Base-by-base conservation (phyloP, 2,888 invertebrate genomes). In the Clistopyga incitator region DNA sequence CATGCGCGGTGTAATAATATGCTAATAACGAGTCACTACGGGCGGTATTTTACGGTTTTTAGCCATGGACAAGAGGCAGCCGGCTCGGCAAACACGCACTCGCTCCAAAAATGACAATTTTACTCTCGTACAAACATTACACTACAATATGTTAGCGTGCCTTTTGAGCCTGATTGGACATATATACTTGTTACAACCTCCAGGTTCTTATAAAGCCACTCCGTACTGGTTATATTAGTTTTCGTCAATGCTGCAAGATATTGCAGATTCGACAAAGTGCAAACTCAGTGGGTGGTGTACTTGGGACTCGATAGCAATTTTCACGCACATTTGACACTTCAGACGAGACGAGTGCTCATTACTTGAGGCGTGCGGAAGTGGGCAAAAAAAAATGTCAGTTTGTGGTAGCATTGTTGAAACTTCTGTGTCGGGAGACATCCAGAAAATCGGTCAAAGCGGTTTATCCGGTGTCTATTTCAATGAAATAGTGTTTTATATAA, bases 1-100 rank as follows among this genome's bases (percentile, higher is more conserved):
- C 68, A 15, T 38, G 29, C 18, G 68, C 59, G 64, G 50, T 42
- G 76, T 70, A 81, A 86, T 86, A 82, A 84, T 84, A 87, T 84
- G 86, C 86, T 88, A 87, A 89, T 89, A 87, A 86, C 82, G 82
- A 81, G 18, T 65, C 84, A 64, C 84, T 52, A 64, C 86, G 79
- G 85, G 82, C 68, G 84, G 83, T 84, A 85, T 76, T 86, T 88
- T 86, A 87, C 81, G 84, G 81, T 84, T 81, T 67, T 84, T 86
- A 81, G 71, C 70, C 70, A 52, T 74, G 61, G 42, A 38, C 74
- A 15, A 20, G 42, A 42, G 65, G 54, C n/a, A 25, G n/a, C 52
- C 42, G 38, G 52, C 15, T 42, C 18, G 59, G n/a, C 23, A 18
- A 52, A 64, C 38, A 25, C 75, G 56, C 72, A 18, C 72, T 42